Percentiles rank a stretch among this genome's conserved stretches.
Evolutionary conservation across 2,113 vertebrate species (phyloP).

Genomic region (Rhagologus leucostigma): DNA sequence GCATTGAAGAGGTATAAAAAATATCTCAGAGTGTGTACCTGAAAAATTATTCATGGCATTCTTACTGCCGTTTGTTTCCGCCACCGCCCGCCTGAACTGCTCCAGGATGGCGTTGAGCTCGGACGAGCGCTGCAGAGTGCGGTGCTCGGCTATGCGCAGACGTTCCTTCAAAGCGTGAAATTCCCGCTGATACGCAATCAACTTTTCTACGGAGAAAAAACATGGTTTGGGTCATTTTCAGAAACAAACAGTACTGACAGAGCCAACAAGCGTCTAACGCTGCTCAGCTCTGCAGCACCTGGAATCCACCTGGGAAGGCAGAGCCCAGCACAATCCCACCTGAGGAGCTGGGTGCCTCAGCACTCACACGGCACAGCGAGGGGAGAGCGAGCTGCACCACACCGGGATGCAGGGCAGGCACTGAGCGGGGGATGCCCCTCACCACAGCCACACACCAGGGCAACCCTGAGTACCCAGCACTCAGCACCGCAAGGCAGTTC

Average conservation of each 20-base stretch:
- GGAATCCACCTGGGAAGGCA: background rate
- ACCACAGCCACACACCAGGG: background rate
- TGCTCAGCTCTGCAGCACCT: background rate
- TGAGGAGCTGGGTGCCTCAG: background rate
- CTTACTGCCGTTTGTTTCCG: slow-evolving; percentile 90
- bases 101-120: slow-evolving; percentile 92
- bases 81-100: slow-evolving; percentile 88
- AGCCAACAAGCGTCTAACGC: background rate
- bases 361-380: background rate
- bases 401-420: background rate
- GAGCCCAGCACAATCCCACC: background rate
- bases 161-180: slow-evolving; percentile 95
- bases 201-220: slow-evolving; percentile 79
- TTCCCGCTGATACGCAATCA: slow-evolving; percentile 93
- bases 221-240: background rate
- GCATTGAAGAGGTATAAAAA: background rate
- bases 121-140: slow-evolving; percentile 93
- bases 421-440: rapidly evolving
- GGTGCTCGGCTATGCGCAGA: slow-evolving; percentile 91
- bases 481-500: background rate
- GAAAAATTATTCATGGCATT: slow-evolving; percentile 87
- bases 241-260: background rate
- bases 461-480: background rate
- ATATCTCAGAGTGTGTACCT: slow-evolving; percentile 66
- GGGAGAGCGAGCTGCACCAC: background rate